Base-by-base conservation (phyloP, 92 coral and sea anemone species). In the Montipora capitata region DNA sequence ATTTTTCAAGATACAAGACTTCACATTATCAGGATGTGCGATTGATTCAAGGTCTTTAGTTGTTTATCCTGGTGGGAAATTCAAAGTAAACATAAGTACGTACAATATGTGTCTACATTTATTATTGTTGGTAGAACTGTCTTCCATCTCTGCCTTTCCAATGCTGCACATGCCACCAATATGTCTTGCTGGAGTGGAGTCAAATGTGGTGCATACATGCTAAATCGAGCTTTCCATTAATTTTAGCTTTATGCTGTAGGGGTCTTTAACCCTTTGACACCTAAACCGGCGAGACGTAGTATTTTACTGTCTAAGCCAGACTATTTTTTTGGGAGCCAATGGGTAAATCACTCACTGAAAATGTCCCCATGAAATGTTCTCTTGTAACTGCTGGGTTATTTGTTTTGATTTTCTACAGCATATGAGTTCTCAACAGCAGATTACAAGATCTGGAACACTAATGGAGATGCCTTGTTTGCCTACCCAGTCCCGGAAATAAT, bases 391-490 rank as follows among this genome's bases (percentile, higher is more conserved):
- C 68, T 63, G 8, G 20, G 4, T 10, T 2, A 15, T 8, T 54
- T 1, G 18, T 82, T 80, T 65, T 80, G 41, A 67, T 52, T 51
- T 16, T 35, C 72, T 4, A 12, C 85, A 96, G 99, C 94, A 35
- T 86, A 75, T 48, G 99, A 95, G 75, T 92, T 95, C 85, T 82
- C 91, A 45, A 67, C 99, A 9, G 91, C 91, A 7, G 99, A 97
- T 76, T 97, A 95, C 92, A 97, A 97, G 88, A 94, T 97, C 66
- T 97, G 99, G 99, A 97, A 97, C 81, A 91, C 94, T 1, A 90
- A 91, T 85, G 98, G 99, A 3, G 97, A 92, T n/a, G 97, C 98
- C 12, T 71, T 94, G 82, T 84, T 97, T 64, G 96, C 96, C 18
- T 85, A 85, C 40, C 90, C 94, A 58, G 94, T 94, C 4, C 93